Base-by-base conservation (phyloP, 1,140 invertebrate species). In the Drosophila lacertosa region DNA sequence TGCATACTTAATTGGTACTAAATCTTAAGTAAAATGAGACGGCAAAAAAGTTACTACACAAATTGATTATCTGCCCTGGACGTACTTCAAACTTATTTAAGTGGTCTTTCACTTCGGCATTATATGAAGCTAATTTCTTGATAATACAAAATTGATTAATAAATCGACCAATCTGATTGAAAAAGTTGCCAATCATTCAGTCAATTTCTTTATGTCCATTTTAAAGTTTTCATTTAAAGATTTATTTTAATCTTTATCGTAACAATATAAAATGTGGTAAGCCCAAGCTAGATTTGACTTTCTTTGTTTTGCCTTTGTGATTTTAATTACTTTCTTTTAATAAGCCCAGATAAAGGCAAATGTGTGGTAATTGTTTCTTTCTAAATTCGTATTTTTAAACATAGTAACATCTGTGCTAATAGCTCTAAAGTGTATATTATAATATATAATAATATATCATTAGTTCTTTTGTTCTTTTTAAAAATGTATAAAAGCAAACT, bases 71-170 rank as follows among this genome's bases (percentile, higher is more conserved):
- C 40, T 16, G 13, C 35, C 13, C 4, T 13, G 10, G 2, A 11
- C 4, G 6, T 13, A 39, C 35, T 48, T 48, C 13, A 48, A 33
- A n/a, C 0, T 11, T 18, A 35, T 45, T 68, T 20, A 68, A 68
- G 47, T 62, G 65, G 20, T 7, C n/a, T 59, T 42, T 68, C 73
- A 74, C 64, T 66, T 20, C 9, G 15, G 40, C 26, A 65, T 74
- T 84, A 60, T 65, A 72, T 79, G 67, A 63, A 71, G 44, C 69
- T 39, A 67, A 75, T 84, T 55, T 50, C 48, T 57, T 71, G 44
- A 51, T 71, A 82, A 75, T 67, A 60, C 47, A 40, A 54, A 60
- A 50, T 80, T 62, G 76, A 79, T 79, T 80, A 71, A 37, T 40
- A 2, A 57, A 65, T n/a, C n/a, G n/a, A n/a, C n/a, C n/a, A 44